Conservation (phyloP, 2,797 vertebrate species). For the Pteropus rufus region DNA sequence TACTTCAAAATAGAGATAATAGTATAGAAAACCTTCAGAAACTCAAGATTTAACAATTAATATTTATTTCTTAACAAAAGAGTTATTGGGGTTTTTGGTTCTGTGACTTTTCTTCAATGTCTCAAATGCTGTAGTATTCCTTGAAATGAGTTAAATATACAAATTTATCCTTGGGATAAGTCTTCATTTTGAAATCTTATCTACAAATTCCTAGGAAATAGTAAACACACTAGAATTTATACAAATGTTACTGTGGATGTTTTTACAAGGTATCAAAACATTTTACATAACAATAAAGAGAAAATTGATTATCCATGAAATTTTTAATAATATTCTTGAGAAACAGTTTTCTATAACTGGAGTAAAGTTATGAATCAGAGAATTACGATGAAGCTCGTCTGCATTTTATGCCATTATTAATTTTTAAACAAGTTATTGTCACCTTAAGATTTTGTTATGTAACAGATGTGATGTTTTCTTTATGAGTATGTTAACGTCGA, state of each 20-base stretch:
- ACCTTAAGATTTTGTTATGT: background rate
- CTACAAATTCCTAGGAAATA: background rate
- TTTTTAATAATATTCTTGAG: background rate
- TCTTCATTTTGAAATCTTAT: background rate
- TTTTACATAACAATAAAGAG: background rate
- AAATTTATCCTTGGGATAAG: background rate
- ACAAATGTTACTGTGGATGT: background rate
- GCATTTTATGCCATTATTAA: background rate
- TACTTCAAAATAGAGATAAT: background rate
- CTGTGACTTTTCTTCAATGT: background rate
- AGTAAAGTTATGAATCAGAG: background rate
- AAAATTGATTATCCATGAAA: background rate
- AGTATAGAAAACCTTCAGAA: background rate
- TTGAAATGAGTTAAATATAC: background rate
- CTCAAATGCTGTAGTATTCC: background rate
- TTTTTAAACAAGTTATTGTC: background rate
- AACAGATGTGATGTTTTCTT: background rate
- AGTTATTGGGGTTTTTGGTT: background rate
- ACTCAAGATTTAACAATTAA: background rate
- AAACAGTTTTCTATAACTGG: background rate
- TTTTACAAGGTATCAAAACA: background rate
- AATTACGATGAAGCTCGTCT: background rate
- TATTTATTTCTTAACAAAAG: background rate
- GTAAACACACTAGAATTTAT: background rate
- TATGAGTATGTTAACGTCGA: rapidly evolving